A percentile compares a stretch with the other conserved stretches of the same genome.
phyloP scores from a whole-genome alignment of 1,140 invertebrate species.

The Bacillus rossius region DNA sequence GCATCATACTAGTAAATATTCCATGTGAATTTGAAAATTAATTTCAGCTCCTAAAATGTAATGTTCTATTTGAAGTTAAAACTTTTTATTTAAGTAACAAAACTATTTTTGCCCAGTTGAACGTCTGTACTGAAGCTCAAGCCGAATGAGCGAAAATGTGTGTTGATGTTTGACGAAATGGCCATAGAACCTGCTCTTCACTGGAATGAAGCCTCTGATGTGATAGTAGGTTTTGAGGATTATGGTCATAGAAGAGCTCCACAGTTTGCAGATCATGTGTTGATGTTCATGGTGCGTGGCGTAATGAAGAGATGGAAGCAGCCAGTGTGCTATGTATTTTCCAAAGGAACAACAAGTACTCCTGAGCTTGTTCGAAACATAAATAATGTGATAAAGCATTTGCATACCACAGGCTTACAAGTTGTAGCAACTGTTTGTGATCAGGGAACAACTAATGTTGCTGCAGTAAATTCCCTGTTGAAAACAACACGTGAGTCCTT shows the following conservation, averaged over 20 bases:
- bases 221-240: constrained; percentile 25
- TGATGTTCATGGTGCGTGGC: constrained; percentile 24
- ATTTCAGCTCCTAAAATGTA: no score
- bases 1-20: no score
- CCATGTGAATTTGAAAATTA: no score
- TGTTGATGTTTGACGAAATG: constrained; percentile 23
- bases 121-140: background rate
- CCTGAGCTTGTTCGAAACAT: constrained; percentile 9
- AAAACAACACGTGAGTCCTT: no score
- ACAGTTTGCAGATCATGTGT: constrained; percentile 23
- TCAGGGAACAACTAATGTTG: constrained; percentile 15
- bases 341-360: constrained; percentile 8
- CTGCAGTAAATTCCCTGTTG: constrained; percentile 1
- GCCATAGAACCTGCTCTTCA: constrained; percentile 5
- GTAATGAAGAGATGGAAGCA: constrained; percentile 23
- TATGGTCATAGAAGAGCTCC: constrained; percentile 13
- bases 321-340: constrained; percentile 18
- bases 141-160: constrained; percentile 6
- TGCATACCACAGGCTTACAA: constrained; percentile 1
- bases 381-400: background rate
- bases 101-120: background rate
- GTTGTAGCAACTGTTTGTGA: constrained; percentile 16
- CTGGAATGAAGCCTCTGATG: constrained; percentile 15
- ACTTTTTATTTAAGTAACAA: no score
- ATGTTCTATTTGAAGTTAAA: no score